Conservation (phyloP, 2,888 invertebrate genomes). For the Leistus spinibarbis region DNA sequence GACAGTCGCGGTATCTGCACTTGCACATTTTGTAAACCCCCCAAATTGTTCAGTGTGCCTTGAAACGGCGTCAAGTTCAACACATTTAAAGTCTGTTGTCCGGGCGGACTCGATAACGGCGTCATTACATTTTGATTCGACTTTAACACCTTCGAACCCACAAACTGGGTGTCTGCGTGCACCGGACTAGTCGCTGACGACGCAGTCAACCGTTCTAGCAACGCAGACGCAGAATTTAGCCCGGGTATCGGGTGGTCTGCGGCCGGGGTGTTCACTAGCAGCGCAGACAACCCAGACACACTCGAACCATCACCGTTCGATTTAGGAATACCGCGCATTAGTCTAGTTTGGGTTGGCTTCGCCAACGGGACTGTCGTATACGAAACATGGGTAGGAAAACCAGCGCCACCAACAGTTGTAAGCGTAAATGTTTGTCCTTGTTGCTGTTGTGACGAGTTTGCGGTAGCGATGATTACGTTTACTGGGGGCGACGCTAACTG, state of each 20-base stretch:
- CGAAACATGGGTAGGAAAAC: slow-evolving; percentile 50
- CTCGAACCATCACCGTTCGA: slow-evolving; percentile 35
- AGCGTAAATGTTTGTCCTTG: slow-evolving; percentile 55
- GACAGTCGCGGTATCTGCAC: slow-evolving; percentile 82
- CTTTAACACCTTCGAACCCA: slow-evolving; percentile 45
- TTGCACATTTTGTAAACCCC: slow-evolving; percentile 80
- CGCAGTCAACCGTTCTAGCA: slow-evolving; percentile 61
- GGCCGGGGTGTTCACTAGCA: slow-evolving; percentile 65
- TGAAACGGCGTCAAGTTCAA: slow-evolving; percentile 74
- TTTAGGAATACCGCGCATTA: slow-evolving; percentile 8
- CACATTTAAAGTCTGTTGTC: slow-evolving; percentile 56
- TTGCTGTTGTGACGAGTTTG: slow-evolving; percentile 42
- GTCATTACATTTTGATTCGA: slow-evolving; percentile 56
- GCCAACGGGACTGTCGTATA: slow-evolving; percentile 52
- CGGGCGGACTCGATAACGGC: slow-evolving; percentile 65
- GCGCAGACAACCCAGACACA: slow-evolving; percentile 62
- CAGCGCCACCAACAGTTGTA: slow-evolving; percentile 52
- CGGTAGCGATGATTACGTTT: slow-evolving; percentile 35
- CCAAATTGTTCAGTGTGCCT: slow-evolving; percentile 57
- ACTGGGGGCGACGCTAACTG: slow-evolving; percentile 57
- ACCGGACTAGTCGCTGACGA: slow-evolving; percentile 52
- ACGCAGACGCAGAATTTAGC: slow-evolving; percentile 60
- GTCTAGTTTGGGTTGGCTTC: slow-evolving; percentile 41
- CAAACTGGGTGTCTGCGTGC: slow-evolving; percentile 49
- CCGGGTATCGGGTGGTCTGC: slow-evolving; percentile 65